Percentiles rank a stretch among this genome's conserved stretches.
Evolutionary conservation across 2,797 vertebrate species (phyloP).

Genomic region (Lacerta agilis): DNA sequence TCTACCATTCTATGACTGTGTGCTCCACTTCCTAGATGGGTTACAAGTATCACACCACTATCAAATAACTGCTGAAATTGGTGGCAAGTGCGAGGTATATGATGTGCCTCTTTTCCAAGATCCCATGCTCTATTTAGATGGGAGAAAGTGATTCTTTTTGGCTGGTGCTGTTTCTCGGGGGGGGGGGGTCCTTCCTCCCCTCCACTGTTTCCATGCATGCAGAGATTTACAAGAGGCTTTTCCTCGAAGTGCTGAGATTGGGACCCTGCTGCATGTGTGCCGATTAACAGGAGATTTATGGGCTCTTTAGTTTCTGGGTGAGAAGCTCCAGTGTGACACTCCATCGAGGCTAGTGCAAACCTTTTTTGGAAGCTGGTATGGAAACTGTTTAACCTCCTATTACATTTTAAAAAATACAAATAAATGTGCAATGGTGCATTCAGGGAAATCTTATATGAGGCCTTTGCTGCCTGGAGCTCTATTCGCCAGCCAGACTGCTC

Average conservation of each 20-base stretch:
- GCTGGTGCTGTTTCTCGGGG: too few relatives aligned
- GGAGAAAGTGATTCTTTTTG: neutral
- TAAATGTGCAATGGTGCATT: neutral
- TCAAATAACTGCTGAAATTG: too few relatives aligned
- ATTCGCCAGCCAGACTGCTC: accelerated
- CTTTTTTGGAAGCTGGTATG: constrained; percentile 39
- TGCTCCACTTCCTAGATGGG: too few relatives aligned
- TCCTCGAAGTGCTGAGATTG: neutral
- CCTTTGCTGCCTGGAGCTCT: accelerated
- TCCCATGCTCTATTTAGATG: neutral
- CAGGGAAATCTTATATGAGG: constrained; percentile 15
- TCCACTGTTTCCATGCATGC: too few relatives aligned
- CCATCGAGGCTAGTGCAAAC: accelerated
- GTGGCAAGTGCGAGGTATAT: too few relatives aligned
- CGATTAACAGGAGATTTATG: neutral
- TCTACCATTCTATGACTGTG: too few relatives aligned
- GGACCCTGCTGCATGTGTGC: neutral
- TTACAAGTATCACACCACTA: too few relatives aligned
- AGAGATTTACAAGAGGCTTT: neutral
- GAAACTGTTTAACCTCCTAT: constrained; percentile 49
- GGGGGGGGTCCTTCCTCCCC: neutral
- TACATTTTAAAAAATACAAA: constrained; percentile 8
- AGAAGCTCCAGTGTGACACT: accelerated
- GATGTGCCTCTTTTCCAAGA: neutral
- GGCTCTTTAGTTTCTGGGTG: accelerated